Base-by-base conservation (phyloP, 1,140 invertebrate genomes). In the Bathynomus jamesi region DNA sequence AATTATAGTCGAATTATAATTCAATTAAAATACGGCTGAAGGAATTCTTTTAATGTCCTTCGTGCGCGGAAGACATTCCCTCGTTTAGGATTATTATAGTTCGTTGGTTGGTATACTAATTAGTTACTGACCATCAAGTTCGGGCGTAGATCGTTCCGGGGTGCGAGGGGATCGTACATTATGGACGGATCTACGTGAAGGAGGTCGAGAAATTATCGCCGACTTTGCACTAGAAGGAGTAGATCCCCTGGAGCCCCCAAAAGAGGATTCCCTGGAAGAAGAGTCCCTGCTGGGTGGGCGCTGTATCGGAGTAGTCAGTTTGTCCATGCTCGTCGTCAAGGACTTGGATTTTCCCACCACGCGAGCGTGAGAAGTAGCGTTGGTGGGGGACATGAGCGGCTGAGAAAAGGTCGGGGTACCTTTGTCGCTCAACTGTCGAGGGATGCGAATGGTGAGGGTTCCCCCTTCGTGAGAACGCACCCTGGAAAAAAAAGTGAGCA, bases 321-420 rank as follows among this genome's bases (percentile, higher is more conserved):
- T 74, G 64, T 74, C 72, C 72, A 74, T 74, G 64, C 72, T 74
- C 0, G 72, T 74, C 28, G 67, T 70, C 32, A 74, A 60, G 21
- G 67, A 70, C 68, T 74, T 74, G 21, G 72, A 74, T 31, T 74
- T 74, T 62, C 40, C 61, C 61, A 74, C 72, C 0, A 61, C 17
- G 7, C 32, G 7, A 8, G 32, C 7, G 17, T 61, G 72, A 62
- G 60, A 64, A 29, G 24, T 69, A 64, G 63, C 40, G 29, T 40
- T 70, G 28, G 46, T 70, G 67, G 46, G 68, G 46, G 3, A 69
- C 46, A 11, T 31, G 61, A 31, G 67, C 46, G 61, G 68, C 62
- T 28, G 68, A 32, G 11, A 63, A 68, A 32, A 30, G 67, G 24
- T 61, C 3, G 67, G 46, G 28, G 68, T 29, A 4, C 29, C 46